Evolutionary conservation across 37 sponge, comb jelly and placozoan genomes (phyloP), one percentile per base, ranked within the genome.

Genomic region (Axinella damicornis): DNA sequence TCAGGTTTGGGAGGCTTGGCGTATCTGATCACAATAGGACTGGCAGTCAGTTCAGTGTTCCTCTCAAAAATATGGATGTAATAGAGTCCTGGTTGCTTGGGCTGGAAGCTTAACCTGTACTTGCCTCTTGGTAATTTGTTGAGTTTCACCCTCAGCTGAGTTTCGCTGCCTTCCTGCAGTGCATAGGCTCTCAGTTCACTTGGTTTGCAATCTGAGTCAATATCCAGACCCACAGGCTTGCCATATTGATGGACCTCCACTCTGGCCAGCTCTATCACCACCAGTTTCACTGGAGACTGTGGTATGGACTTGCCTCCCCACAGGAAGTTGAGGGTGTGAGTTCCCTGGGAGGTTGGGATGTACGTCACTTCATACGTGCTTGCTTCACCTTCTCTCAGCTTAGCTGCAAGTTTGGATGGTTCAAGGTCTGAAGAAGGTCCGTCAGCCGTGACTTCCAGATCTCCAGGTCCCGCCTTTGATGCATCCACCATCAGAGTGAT

Each of bases 391-490:
- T 76, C 55, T 28, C 77, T 76, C 71, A 60, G 63, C 30, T 55
- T 65, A 5, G 89, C 90, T 2, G 76, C 75, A 13, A 81, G 73
- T 15, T 46, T 69, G 11, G 91, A 85, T 16, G 91, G 53, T 27
- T 55, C 21, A 52, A 28, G 28, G 17, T 18, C 20, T 63, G 33
- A n/a, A 24, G 80, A 30, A 0, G 85, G 90, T 22, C 73, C 53
- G 2, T 82, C 77, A 15, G 84, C 79, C 2, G 67, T 67, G 18
- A 95, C 90, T 46, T 73, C 79, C 28, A 95, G 79, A 13, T 85
- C 75, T 14, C 96, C 96, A 25, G 85, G 74, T 20, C 96, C 96
- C 61, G 93, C 96, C 22, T 85, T 77, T 2, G 32, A 59, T 22
- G 87, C 71, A 15, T 92, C 87, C 56, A 95, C 84, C 4, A 61